phyloP scores from a whole-genome alignment of 2,888 invertebrate species.

The Thumatha senex region DNA sequence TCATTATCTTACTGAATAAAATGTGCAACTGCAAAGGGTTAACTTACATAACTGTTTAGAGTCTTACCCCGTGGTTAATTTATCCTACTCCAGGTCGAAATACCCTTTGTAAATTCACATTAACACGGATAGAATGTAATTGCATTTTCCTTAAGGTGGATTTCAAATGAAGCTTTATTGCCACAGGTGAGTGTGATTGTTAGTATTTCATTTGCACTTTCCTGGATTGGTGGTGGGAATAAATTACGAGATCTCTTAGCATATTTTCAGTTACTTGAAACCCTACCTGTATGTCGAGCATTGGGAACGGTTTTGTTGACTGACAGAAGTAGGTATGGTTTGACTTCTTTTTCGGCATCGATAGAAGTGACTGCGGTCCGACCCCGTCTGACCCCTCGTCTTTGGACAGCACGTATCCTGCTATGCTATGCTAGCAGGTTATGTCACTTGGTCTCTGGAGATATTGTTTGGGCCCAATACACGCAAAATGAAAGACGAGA shows the following conservation, averaged over 20 bases:
- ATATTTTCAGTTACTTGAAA: no score
- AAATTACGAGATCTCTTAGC: not conserved
- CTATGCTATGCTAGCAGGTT: no score
- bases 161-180: slow-evolving; percentile 12
- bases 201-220: slow-evolving; percentile 11
- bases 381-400: no score
- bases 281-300: no score
- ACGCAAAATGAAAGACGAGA: not conserved
- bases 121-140: slow-evolving; percentile 19
- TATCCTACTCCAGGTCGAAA: slow-evolving; percentile 21
- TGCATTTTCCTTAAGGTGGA: slow-evolving; percentile 21
- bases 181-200: slow-evolving; percentile 14
- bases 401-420: no score
- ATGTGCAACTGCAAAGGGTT: slow-evolving; percentile 45
- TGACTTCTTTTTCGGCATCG: no score
- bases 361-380: no score
- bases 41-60: slow-evolving; percentile 30
- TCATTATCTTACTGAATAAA: slow-evolving; percentile 51
- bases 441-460: no score
- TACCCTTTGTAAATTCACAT: slow-evolving; percentile 14
- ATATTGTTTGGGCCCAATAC: no score
- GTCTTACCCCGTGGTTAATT: slow-evolving; percentile 25
- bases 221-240: not conserved
- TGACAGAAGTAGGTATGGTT: no score
- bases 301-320: no score